These are phyloP conservation scores for Lobophora halterata DNA, from an alignment of 2,888 invertebrate species.

Conservation along the genomic window DNA sequence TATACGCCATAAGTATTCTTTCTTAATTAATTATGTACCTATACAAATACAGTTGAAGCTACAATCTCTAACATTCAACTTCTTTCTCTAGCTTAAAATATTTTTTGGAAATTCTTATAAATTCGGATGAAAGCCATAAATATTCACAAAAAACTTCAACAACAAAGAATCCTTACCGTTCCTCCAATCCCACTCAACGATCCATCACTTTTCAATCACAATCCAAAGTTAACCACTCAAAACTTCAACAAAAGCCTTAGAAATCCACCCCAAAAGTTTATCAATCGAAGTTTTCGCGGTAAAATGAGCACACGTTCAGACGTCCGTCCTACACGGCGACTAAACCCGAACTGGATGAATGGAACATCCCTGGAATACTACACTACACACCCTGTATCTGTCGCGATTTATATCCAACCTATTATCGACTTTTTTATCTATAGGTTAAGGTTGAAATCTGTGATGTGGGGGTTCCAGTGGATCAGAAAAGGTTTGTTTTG, in stretches of 20 bases:
- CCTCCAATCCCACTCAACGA: conserved; percentile 9
- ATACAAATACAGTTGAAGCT: too few species aligned
- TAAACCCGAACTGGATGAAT: conserved; percentile 16
- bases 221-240: conserved; percentile 18
- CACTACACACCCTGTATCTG: conserved; percentile 2
- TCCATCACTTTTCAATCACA: conserved; percentile 12
- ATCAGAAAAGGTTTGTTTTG: conserved; percentile 21
- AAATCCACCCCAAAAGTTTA: conserved; percentile 22
- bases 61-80: too few species aligned
- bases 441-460: too few species aligned
- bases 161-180: conserved; percentile 11
- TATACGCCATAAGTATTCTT: too few species aligned
- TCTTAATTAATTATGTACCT: too few species aligned
- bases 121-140: too few species aligned
- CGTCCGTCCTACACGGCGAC: conserved; percentile 17
- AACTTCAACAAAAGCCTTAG: conserved; percentile 10
- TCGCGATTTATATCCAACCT: too few species aligned
- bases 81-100: too few species aligned
- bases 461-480: too few species aligned
- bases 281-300: conserved; percentile 24
- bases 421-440: too few species aligned
- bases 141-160: neutral
- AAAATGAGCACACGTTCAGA: conserved; percentile 6
- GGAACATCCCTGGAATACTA: conserved; percentile 7
- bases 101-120: too few species aligned